phyloP scores from a whole-genome alignment of 2,797 vertebrate genomes.

The Eulemur albifrons region DNA sequence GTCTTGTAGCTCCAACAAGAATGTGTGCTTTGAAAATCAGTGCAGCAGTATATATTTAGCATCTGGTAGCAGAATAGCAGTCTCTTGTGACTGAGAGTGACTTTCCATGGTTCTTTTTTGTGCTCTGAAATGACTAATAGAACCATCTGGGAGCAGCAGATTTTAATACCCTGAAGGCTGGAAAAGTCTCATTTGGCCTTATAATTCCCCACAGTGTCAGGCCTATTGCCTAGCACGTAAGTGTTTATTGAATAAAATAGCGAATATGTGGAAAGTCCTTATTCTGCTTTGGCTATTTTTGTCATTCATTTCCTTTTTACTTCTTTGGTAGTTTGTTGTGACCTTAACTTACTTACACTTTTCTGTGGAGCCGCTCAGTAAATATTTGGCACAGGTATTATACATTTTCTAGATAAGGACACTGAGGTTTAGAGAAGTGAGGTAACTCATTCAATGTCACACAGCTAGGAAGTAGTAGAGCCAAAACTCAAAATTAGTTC shows the following conservation, averaged over 20 bases:
- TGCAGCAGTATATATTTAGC: not conserved
- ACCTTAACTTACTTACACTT: not conserved
- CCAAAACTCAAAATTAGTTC: not conserved
- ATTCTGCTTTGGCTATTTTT: not conserved
- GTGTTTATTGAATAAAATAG: not conserved
- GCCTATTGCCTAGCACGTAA: not conserved
- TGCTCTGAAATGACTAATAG: slow-evolving; percentile 57
- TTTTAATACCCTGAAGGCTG: slow-evolving; percentile 26
- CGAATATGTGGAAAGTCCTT: not conserved
- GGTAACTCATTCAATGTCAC: not conserved
- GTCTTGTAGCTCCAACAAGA: slow-evolving; percentile 1
- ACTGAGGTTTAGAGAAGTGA: not conserved
- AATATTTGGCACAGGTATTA: not conserved
- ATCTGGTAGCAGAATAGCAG: not conserved
- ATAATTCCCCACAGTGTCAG: not conserved
- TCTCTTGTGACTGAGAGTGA: not conserved
- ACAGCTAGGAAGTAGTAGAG: not conserved
- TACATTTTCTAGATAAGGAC: not conserved
- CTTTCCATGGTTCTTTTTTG: slow-evolving; percentile 40
- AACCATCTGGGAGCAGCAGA: slow-evolving; percentile 40
- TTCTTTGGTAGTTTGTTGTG: slow-evolving; percentile 18
- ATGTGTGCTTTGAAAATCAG: slow-evolving; percentile 31
- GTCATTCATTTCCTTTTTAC: slow-evolving; percentile 8
- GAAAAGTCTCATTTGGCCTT: slow-evolving; percentile 33
- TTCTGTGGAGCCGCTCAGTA: not conserved